These are phyloP conservation scores for Tipula helvola DNA, from an alignment of 2,888 invertebrate species.

Conservation along the genomic window DNA sequence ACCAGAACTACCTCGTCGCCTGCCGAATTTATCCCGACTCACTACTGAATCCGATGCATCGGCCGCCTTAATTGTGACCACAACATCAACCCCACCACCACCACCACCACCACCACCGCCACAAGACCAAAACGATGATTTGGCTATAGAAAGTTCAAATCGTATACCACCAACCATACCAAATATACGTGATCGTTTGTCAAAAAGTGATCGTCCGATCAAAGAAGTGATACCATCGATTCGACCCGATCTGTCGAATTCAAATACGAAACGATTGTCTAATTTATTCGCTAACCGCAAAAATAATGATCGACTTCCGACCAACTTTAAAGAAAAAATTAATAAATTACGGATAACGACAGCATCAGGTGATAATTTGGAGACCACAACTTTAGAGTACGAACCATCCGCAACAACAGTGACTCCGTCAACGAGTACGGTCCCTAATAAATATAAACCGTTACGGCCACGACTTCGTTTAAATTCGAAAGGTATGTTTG, in stretches of 20 bases:
- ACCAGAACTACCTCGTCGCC: not conserved
- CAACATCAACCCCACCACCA: not conserved
- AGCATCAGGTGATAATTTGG: not conserved
- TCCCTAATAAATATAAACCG: not conserved
- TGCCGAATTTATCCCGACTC: not conserved
- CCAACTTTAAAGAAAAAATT: slow-evolving; percentile 14
- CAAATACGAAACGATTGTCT: slow-evolving; percentile 17
- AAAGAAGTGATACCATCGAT: slow-evolving; percentile 15
- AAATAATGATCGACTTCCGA: slow-evolving; percentile 14
- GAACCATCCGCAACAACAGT: not conserved
- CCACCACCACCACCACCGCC: not conserved
- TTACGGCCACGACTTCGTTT: slow-evolving; percentile 14
- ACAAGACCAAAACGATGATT: slow-evolving; percentile 12
- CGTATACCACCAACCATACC: slow-evolving; percentile 14
- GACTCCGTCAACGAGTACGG: not conserved
- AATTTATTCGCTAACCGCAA: not conserved
- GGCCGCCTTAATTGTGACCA: not conserved
- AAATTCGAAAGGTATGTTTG: not conserved
- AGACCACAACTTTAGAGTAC: not conserved
- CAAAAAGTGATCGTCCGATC: not conserved
- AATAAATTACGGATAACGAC: not conserved
- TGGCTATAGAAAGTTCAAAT: slow-evolving; percentile 6
- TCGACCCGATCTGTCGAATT: slow-evolving; percentile 18
- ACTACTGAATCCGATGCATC: not conserved
- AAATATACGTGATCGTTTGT: not conserved